Evolutionary conservation across 64 coral and sea anemone genomes (phyloP).

Genomic region (Cladopsammia gracilis): DNA sequence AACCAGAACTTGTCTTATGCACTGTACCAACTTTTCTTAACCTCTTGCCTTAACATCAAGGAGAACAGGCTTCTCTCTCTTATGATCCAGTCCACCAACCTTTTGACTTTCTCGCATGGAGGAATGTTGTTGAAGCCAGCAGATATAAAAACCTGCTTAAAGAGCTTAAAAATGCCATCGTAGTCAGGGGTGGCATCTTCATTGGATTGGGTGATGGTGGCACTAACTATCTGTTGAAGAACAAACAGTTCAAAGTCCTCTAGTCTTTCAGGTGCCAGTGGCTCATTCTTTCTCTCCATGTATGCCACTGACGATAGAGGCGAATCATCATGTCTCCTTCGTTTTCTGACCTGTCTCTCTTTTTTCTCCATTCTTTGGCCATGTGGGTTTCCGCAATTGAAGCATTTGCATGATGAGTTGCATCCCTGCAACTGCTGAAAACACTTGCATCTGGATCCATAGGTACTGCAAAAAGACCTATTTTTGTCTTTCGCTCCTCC

Average conservation of each 20-base stretch:
- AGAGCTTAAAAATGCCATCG: slow-evolving; percentile 31
- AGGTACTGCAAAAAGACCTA: slow-evolving; percentile 35
- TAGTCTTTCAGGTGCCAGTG: slow-evolving; percentile 30
- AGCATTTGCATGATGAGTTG: slow-evolving; percentile 52
- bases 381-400: slow-evolving; percentile 64
- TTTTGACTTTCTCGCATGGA: slow-evolving; percentile 28
- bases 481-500: slow-evolving; percentile 33
- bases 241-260: slow-evolving; percentile 64
- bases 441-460: slow-evolving; percentile 49
- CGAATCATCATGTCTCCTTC: slow-evolving; percentile 67
- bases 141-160: slow-evolving; percentile 31
- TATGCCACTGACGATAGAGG: slow-evolving; percentile 36
- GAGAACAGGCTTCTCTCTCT: slow-evolving; percentile 20
- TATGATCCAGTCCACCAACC: slow-evolving; percentile 30
- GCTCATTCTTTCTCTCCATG: slow-evolving; percentile 45
- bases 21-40: slow-evolving; percentile 33
- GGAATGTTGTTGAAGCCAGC: slow-evolving; percentile 33
- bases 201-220: background rate
- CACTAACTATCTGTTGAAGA: slow-evolving; percentile 41
- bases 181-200: slow-evolving; percentile 12
- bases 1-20: too few species aligned
- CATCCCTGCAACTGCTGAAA: slow-evolving; percentile 29
- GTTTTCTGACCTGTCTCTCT: slow-evolving; percentile 19
- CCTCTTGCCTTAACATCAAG: slow-evolving; percentile 42
- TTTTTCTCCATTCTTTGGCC: background rate